Conservation (phyloP, 1,140 invertebrate genomes). For the Neotoxoptera formosana region DNA sequence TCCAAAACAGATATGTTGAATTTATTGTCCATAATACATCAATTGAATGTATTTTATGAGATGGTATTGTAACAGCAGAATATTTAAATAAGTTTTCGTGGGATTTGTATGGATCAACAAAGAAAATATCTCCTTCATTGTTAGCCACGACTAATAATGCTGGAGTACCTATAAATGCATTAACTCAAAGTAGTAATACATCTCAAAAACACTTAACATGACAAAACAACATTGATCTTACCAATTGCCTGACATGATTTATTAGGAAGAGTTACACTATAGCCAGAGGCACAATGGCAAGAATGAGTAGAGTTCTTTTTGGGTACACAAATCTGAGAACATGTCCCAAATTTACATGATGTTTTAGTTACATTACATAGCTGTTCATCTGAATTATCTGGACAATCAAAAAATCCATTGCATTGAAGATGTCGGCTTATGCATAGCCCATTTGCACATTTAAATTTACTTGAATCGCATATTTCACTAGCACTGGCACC, state of each 20-base stretch:
- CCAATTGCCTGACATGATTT: constrained; percentile 60
- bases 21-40: constrained; percentile 52
- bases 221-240: constrained; percentile 28
- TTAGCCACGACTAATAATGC: constrained; percentile 57
- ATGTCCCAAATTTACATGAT: constrained; percentile 72
- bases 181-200: background rate
- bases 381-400: constrained; percentile 73
- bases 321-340: constrained; percentile 78
- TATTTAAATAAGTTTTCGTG: constrained; percentile 55
- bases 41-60: constrained; percentile 57
- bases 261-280: constrained; percentile 39
- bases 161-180: constrained; percentile 38
- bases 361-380: constrained; percentile 63
- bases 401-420: constrained; percentile 76
- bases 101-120: constrained; percentile 57
- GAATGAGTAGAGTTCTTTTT: constrained; percentile 65
- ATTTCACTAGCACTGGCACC: constrained; percentile 36
- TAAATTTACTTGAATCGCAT: constrained; percentile 64
- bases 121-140: constrained; percentile 55
- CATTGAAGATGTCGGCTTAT: constrained; percentile 72
- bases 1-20: constrained; percentile 54
- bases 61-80: constrained; percentile 42
- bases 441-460: constrained; percentile 76
- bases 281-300: constrained; percentile 50
- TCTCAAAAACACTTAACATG: background rate